Conservation (phyloP, 1,140 invertebrate genomes). For the Drosophila orosa region DNA sequence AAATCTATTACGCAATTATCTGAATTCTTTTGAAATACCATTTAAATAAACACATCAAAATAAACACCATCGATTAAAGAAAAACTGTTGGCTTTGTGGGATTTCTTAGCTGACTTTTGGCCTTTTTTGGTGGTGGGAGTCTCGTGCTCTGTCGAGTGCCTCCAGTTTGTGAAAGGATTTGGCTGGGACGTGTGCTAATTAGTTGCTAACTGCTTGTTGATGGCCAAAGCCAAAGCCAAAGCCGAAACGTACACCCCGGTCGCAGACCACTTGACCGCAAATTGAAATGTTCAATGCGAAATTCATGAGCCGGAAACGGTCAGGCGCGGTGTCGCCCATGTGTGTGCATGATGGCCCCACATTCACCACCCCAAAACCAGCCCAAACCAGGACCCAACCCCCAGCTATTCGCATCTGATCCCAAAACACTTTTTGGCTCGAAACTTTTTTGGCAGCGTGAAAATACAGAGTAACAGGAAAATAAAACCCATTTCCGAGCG, state of each 20-base stretch:
- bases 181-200: slow-evolving; percentile 46
- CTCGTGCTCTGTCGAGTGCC: too few species aligned
- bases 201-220: slow-evolving; percentile 52
- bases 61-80: neutral
- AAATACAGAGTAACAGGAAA: slow-evolving; percentile 21
- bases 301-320: slow-evolving; percentile 34
- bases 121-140: neutral
- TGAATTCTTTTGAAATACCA: too few species aligned
- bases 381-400: neutral
- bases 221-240: slow-evolving; percentile 14
- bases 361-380: neutral
- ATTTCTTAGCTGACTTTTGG: slow-evolving; percentile 11
- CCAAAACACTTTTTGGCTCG: slow-evolving; percentile 44
- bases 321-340: slow-evolving; percentile 6
- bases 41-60: neutral
- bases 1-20: neutral
- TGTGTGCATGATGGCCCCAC: neutral
- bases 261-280: slow-evolving; percentile 38
- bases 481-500: slow-evolving; percentile 43
- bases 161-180: slow-evolving; percentile 19
- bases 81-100: neutral
- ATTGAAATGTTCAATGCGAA: slow-evolving; percentile 46
- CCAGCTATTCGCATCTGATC: slow-evolving; percentile 23
- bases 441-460: slow-evolving; percentile 21
- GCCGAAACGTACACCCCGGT: slow-evolving; percentile 1